Percentiles rank a stretch among this genome's conserved stretches.
phyloP scores from a whole-genome alignment of 1,140 invertebrate genomes.

The Apolygus lucorum region DNA sequence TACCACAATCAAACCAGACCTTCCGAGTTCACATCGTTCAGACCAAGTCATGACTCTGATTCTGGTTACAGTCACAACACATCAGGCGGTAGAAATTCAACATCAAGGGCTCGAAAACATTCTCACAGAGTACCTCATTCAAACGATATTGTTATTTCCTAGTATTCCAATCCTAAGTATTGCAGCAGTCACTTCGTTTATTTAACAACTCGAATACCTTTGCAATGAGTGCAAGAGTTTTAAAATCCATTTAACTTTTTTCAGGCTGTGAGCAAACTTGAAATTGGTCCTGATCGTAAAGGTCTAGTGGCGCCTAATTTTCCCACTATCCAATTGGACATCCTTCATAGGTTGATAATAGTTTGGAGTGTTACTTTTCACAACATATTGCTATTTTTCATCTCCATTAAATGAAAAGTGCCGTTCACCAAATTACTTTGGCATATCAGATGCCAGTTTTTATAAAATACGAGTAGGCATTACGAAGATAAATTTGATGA shows the following conservation, averaged over 20 bases:
- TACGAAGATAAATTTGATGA: no score
- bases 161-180: neutral
- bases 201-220: neutral
- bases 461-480: no score
- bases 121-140: neutral
- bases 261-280: neutral
- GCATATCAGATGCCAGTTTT: no score
- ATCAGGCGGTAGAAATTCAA: slow-evolving; percentile 37
- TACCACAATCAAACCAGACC: slow-evolving; percentile 31
- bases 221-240: neutral
- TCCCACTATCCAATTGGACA: no score
- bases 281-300: neutral
- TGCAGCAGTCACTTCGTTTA: neutral
- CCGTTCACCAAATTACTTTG: no score
- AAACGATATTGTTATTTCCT: slow-evolving; percentile 11
- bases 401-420: no score
- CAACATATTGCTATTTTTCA: no score
- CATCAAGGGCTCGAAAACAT: neutral
- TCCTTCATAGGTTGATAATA: no score
- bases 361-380: no score
- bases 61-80: slow-evolving; percentile 62
- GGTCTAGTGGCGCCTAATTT: no score
- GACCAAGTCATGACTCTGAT: slow-evolving; percentile 46
- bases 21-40: slow-evolving; percentile 30
- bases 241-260: neutral